A percentile compares a stretch with the other conserved stretches of the same genome.
These are phyloP conservation scores for Sesamia nonagrioides DNA, from an alignment of 1,140 invertebrate species.

Conservation along the genomic window DNA sequence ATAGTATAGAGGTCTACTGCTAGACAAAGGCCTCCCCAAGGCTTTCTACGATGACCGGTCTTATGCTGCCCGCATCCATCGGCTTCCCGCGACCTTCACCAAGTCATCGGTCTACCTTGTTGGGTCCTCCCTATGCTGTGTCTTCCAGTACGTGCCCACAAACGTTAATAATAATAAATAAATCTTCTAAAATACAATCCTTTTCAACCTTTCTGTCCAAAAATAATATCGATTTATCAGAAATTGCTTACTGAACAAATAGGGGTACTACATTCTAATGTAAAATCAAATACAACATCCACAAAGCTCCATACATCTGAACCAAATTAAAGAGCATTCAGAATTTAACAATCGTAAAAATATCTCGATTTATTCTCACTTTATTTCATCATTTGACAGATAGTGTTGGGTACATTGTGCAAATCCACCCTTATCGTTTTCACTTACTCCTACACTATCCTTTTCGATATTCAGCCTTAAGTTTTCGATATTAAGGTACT, in stretches of 20 bases:
- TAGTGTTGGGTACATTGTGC: conserved; percentile 70
- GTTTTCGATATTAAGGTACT: conserved; percentile 20
- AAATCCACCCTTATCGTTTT: conserved; percentile 51
- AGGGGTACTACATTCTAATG: not conserved
- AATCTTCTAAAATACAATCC: not conserved
- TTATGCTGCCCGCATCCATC: too few species aligned
- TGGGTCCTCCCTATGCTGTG: too few species aligned
- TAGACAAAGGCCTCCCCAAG: too few species aligned
- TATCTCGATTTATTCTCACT: conserved; percentile 72
- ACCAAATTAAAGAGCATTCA: conserved; percentile 49
- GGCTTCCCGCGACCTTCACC: too few species aligned
- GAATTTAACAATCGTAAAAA: conserved; percentile 64
- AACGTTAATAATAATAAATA: not conserved
- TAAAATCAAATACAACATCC: not conserved
- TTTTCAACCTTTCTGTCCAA: not conserved
- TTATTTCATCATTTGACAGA: conserved; percentile 78
- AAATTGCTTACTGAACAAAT: conserved; percentile 3
- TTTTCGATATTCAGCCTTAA: conserved; percentile 41
- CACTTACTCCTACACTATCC: not conserved
- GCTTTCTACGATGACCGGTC: too few species aligned
- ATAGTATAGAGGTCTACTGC: too few species aligned
- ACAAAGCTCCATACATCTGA: conserved; percentile 18
- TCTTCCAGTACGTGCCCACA: too few species aligned
- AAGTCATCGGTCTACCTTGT: too few species aligned
- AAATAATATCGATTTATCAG: not conserved